These are phyloP conservation scores for Xestia xanthographa DNA, from an alignment of 2,888 invertebrate species.

Conservation along the genomic window DNA sequence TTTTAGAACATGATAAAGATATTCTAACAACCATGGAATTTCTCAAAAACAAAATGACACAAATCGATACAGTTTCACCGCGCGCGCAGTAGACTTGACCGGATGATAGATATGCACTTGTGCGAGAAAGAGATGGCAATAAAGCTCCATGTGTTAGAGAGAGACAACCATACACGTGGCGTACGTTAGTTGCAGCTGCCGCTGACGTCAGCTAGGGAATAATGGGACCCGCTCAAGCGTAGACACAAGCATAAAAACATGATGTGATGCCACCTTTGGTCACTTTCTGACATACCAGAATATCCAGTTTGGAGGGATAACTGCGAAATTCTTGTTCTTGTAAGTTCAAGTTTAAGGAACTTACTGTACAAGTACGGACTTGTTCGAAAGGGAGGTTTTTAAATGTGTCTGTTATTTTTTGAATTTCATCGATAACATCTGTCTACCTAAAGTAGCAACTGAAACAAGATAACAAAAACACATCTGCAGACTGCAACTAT, in stretches of 20 bases:
- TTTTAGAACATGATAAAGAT: background rate
- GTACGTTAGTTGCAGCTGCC: slow-evolving; percentile 89
- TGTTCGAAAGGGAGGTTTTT: slow-evolving; percentile 12
- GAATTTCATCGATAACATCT: background rate
- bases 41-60: slow-evolving; percentile 65
- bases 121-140: slow-evolving; percentile 74
- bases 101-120: slow-evolving; percentile 83
- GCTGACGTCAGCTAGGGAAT: slow-evolving; percentile 86
- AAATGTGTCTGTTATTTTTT: background rate
- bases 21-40: slow-evolving; percentile 29
- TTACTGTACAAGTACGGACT: slow-evolving; percentile 27
- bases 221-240: slow-evolving; percentile 85
- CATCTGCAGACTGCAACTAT: slow-evolving; percentile 14
- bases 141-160: slow-evolving; percentile 70
- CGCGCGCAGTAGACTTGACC: slow-evolving; percentile 80
- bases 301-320: slow-evolving; percentile 53
- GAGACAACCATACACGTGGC: slow-evolving; percentile 76
- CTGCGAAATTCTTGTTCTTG: slow-evolving; percentile 39
- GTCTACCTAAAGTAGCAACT: background rate
- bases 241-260: slow-evolving; percentile 77
- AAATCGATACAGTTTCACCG: slow-evolving; percentile 82
- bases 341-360: slow-evolving; percentile 43
- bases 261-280: slow-evolving; percentile 74
- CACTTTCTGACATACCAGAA: slow-evolving; percentile 61
- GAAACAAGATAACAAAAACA: slow-evolving; percentile 8